Evolutionary conservation across 1,140 invertebrate species (phyloP).

Genomic region (Brachionus plicatilis): DNA sequence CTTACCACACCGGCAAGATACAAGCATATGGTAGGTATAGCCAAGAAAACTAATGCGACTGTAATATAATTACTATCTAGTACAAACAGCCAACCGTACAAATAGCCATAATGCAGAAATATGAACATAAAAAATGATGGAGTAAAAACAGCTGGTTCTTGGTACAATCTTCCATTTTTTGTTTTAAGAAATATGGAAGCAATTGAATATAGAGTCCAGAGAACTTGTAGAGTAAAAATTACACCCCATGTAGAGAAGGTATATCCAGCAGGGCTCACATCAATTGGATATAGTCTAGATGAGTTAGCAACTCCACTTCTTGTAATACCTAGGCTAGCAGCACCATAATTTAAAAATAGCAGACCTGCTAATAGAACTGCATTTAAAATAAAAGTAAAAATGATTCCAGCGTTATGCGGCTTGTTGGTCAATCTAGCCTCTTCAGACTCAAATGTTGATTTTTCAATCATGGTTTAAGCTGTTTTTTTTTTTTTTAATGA

Average conservation of each 20-base stretch:
- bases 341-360: not conserved
- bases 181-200: constrained; percentile 44
- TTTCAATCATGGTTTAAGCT: not conserved
- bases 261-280: constrained; percentile 47
- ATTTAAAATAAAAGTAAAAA: not conserved
- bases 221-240: constrained; percentile 48
- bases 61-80: constrained; percentile 41
- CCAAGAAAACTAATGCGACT: constrained; percentile 41
- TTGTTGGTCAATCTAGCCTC: not conserved
- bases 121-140: constrained; percentile 43
- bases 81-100: constrained; percentile 44
- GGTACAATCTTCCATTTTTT: constrained; percentile 42
- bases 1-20: constrained; percentile 41
- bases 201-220: constrained; percentile 46
- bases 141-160: constrained; percentile 43
- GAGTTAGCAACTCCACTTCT: not conserved
- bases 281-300: not conserved
- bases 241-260: constrained; percentile 50
- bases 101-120: constrained; percentile 43
- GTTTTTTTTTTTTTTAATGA: not conserved
- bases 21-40: not conserved
- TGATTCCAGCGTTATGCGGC: not conserved
- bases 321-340: not conserved
- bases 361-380: not conserved
- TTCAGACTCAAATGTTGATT: not conserved